These are phyloP conservation scores for Thymallus thymallus DNA, from an alignment of 2,113 vertebrate species.

Conservation along the genomic window DNA sequence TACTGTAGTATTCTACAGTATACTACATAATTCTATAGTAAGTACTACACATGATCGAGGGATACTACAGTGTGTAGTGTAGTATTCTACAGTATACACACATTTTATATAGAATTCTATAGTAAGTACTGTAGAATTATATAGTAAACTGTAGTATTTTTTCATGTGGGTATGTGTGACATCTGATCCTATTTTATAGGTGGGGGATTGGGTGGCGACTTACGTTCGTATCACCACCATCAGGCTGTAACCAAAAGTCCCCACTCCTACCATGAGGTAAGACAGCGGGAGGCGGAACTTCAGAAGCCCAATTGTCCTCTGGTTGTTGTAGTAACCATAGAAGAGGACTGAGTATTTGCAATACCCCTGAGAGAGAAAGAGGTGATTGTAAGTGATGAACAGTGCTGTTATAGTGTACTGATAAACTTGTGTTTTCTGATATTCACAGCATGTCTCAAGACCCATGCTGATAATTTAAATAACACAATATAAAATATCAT, in stretches of 20 bases:
- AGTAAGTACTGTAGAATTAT: too few species aligned
- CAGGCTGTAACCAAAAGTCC: slow-evolving; percentile 93
- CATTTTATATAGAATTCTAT: too few species aligned
- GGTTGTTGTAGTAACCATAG: slow-evolving; percentile 95
- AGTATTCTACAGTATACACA: too few species aligned
- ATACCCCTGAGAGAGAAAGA: slow-evolving; percentile 79
- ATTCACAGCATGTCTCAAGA: not conserved
- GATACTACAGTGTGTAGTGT: too few species aligned
- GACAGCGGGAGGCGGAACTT: slow-evolving; percentile 93
- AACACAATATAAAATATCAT: not conserved
- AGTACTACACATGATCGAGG: too few species aligned
- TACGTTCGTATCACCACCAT: slow-evolving; percentile 98
- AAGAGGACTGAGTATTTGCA: slow-evolving; percentile 95
- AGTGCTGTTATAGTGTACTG: too few species aligned
- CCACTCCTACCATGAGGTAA: slow-evolving; percentile 95
- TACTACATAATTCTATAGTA: too few species aligned
- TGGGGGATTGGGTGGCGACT: slow-evolving; percentile 64
- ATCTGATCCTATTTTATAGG: not conserved
- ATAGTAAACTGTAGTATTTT: too few species aligned
- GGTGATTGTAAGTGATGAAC: not conserved
- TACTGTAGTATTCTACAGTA: too few species aligned
- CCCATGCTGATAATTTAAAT: not conserved
- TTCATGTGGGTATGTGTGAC: too few species aligned
- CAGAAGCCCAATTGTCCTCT: slow-evolving; percentile 91
- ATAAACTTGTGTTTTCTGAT: not conserved